Percentiles rank a stretch among this genome's conserved stretches.
These are phyloP conservation scores for Mellilla xanthometata DNA, from an alignment of 2,888 invertebrate species.

Conservation along the genomic window DNA sequence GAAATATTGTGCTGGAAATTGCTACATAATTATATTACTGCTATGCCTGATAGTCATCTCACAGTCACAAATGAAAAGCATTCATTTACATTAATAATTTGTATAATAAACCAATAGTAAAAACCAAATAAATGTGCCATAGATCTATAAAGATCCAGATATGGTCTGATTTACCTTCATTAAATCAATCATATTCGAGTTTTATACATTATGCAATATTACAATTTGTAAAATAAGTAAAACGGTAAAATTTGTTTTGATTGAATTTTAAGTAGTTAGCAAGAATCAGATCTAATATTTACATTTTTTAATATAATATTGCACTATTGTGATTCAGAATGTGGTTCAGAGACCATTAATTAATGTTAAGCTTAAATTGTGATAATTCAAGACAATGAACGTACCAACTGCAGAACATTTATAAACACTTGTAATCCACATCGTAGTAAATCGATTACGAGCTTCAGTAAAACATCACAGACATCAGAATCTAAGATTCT, in stretches of 20 bases:
- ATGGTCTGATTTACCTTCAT: no score
- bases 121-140: no score
- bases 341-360: neutral
- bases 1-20: no score
- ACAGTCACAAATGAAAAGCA: no score
- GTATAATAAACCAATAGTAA: no score
- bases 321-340: slow-evolving; percentile 5
- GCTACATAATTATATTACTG: no score
- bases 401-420: slow-evolving; percentile 24
- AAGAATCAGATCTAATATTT: slow-evolving; percentile 13
- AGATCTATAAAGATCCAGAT: no score
- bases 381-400: slow-evolving; percentile 3
- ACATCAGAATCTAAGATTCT: slow-evolving; percentile 33
- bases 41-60: no score
- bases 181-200: no score
- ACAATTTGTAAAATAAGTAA: slow-evolving; percentile 5
- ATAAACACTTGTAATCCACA: slow-evolving; percentile 16
- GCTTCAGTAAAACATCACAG: slow-evolving; percentile 30
- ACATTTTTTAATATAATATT: slow-evolving; percentile 3
- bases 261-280: neutral
- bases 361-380: neutral
- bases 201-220: no score
- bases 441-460: slow-evolving; percentile 2
- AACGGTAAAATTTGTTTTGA: neutral
- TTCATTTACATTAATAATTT: no score